Evolutionary conservation across 2,888 invertebrate species (phyloP).

Genomic region (Drosophila mulleri): DNA sequence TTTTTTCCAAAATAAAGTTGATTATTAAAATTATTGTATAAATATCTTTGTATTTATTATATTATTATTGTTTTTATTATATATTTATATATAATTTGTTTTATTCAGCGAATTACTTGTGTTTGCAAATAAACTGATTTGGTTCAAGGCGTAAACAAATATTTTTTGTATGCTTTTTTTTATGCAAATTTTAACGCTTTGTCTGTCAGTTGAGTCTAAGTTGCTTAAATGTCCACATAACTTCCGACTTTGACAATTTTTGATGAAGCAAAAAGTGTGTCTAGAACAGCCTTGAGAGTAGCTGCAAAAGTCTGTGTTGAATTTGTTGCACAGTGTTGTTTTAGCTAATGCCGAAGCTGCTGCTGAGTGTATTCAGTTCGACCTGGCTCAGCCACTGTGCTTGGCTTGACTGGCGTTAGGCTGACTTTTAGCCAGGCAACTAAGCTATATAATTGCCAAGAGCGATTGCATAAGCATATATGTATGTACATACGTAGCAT

Average conservation of each 20-base stretch:
- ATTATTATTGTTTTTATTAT: too few species aligned
- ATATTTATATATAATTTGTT: too few species aligned
- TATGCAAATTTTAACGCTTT: not conserved
- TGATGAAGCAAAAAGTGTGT: not conserved
- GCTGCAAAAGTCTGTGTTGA: not conserved
- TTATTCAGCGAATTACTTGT: not conserved
- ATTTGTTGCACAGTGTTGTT: not conserved
- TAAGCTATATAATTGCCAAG: constrained; percentile 61
- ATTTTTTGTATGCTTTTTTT: not conserved
- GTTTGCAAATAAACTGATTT: not conserved
- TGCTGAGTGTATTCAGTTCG: not conserved
- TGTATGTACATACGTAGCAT: constrained; percentile 57
- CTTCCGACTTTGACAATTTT: constrained; percentile 8
- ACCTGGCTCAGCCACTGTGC: constrained; percentile 10
- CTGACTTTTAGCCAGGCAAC: constrained; percentile 64
- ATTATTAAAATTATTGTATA: too few species aligned
- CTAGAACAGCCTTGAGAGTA: not conserved
- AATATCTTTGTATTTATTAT: too few species aligned
- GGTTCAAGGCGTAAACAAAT: not conserved
- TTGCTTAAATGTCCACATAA: constrained; percentile 3
- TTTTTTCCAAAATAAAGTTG: too few species aligned
- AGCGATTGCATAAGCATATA: constrained; percentile 66
- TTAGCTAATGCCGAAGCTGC: not conserved
- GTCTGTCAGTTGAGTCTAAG: not conserved
- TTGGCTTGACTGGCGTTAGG: constrained; percentile 40